phyloP scores from a whole-genome alignment of 2,888 invertebrate species.

The Lobophora halterata region DNA sequence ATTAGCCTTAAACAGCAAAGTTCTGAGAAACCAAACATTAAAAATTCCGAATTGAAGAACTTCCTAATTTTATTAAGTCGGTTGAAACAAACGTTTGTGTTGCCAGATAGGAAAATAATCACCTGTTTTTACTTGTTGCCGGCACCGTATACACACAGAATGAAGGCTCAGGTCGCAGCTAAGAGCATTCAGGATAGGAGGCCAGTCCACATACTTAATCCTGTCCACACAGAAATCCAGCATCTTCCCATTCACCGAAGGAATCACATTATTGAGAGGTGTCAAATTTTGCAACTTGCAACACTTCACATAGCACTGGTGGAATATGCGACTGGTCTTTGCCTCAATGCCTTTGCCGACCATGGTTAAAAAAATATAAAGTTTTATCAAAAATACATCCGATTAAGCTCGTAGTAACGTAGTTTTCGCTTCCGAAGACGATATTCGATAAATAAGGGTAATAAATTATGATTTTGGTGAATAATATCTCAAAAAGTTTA shows the following conservation, averaged over 20 bases:
- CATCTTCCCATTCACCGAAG: slow-evolving; percentile 70
- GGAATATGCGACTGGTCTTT: slow-evolving; percentile 70
- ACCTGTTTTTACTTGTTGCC: slow-evolving; percentile 73
- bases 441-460: slow-evolving; percentile 38
- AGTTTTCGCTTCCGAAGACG: slow-evolving; percentile 34
- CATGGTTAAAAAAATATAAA: slow-evolving; percentile 54
- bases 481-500: slow-evolving; percentile 54
- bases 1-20: too few relatives aligned
- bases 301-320: slow-evolving; percentile 74
- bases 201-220: slow-evolving; percentile 88
- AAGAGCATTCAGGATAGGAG: slow-evolving; percentile 86
- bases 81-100: too few relatives aligned
- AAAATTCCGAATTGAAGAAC: too few relatives aligned
- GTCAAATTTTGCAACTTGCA: slow-evolving; percentile 74
- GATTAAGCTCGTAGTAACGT: slow-evolving; percentile 38
- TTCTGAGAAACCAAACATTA: too few relatives aligned
- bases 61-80: too few relatives aligned
- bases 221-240: slow-evolving; percentile 88
- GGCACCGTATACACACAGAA: slow-evolving; percentile 84
- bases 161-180: slow-evolving; percentile 86
- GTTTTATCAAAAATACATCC: slow-evolving; percentile 48
- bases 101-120: slow-evolving; percentile 17
- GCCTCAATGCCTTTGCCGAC: slow-evolving; percentile 66
- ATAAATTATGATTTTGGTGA: slow-evolving; percentile 50
- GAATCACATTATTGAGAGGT: slow-evolving; percentile 62